Conservation (phyloP, 2,797 vertebrate species). For the Antrozous pallidus region DNA sequence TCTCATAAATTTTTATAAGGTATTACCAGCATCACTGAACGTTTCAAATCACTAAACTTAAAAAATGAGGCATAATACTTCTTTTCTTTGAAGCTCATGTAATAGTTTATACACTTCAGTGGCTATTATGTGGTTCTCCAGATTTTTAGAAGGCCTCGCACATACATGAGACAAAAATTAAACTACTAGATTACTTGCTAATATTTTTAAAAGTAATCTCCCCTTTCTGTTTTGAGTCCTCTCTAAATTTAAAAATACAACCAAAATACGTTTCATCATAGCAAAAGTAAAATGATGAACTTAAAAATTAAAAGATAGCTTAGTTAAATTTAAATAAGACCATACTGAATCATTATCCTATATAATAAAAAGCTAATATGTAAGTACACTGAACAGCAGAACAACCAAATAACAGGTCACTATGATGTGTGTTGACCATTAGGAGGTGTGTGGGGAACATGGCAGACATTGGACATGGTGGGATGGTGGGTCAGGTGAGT, state of each 20-base stretch:
- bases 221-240: not conserved
- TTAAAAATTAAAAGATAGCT: not conserved
- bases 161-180: not conserved
- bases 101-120: not conserved
- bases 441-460: too few relatives aligned
- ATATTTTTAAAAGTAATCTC: not conserved
- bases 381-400: rapidly evolving
- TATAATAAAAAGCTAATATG: too few relatives aligned
- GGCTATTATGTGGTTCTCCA: not conserved
- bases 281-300: not conserved
- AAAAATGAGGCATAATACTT: not conserved
- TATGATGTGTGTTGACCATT: too few relatives aligned
- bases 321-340: not conserved
- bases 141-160: not conserved
- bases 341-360: not conserved
- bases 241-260: not conserved
- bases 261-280: not conserved
- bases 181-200: not conserved
- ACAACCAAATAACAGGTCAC: too few relatives aligned
- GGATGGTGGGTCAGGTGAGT: too few relatives aligned
- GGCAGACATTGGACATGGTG: too few relatives aligned
- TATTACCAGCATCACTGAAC: not conserved
- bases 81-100: not conserved
- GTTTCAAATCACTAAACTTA: not conserved
- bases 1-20: not conserved